Percentiles rank a stretch among this genome's conserved stretches.
Conservation (phyloP, 1,140 invertebrate species). For the Geopemphigus sp. region DNA sequence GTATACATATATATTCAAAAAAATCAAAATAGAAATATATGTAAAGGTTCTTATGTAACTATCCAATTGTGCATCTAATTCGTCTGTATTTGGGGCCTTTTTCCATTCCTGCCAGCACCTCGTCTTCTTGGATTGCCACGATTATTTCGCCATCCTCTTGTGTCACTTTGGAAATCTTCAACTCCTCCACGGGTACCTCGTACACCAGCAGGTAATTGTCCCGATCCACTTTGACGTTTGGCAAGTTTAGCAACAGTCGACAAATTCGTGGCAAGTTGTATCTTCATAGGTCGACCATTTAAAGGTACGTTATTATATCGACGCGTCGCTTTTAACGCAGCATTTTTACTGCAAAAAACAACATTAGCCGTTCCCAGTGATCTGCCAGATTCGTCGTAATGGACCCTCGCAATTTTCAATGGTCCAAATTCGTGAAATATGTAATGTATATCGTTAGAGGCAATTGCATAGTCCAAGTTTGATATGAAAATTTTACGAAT, state of each 20-base stretch:
- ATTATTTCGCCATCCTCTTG: slow-evolving; percentile 10
- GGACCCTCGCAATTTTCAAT: slow-evolving; percentile 88
- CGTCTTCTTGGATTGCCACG: slow-evolving; percentile 30
- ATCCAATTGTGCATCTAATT: slow-evolving; percentile 50
- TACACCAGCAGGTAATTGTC: not conserved
- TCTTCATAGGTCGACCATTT: slow-evolving; percentile 94
- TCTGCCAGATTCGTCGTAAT: slow-evolving; percentile 94
- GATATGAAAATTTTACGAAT: slow-evolving; percentile 84
- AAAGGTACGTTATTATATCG: slow-evolving; percentile 97
- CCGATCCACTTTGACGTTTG: slow-evolving; percentile 49
- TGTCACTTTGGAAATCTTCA: not conserved
- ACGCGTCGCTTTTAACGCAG: slow-evolving; percentile 94
- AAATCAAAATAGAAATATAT: not conserved
- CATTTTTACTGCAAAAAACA: slow-evolving; percentile 84
- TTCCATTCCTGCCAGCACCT: not conserved
- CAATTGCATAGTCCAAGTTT: slow-evolving; percentile 95
- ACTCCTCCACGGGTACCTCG: slow-evolving; percentile 35
- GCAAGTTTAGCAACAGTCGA: slow-evolving; percentile 55
- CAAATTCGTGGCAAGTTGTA: slow-evolving; percentile 80
- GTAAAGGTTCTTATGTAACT: slow-evolving; percentile 38
- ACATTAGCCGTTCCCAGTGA: slow-evolving; percentile 96
- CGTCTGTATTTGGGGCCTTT: slow-evolving; percentile 42
- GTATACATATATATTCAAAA: slow-evolving; percentile 18
- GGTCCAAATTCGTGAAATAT: slow-evolving; percentile 96
- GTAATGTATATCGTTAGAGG: slow-evolving; percentile 86